Evolutionary conservation across 2,888 invertebrate species (phyloP), one percentile per base, ranked within the genome.

Genomic region (Drosophila parthenogenetica): DNA sequence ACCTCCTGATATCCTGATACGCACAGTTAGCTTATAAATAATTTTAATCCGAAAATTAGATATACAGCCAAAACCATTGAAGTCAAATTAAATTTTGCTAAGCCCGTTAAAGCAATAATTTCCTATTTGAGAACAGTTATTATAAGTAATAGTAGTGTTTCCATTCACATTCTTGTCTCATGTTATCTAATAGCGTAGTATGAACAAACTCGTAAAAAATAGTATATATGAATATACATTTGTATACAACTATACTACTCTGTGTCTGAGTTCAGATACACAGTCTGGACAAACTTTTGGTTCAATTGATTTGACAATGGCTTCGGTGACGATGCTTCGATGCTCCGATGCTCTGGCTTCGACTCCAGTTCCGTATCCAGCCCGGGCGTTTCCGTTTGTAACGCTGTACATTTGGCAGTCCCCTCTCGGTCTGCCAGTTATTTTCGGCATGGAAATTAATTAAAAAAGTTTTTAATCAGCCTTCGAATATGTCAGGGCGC

Each of bases 401-500:
- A 45, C 17, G 43, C 50, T 39, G 37, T 48, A 37, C 49, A 57
- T 77, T 63, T 46, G 25, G 40, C 54, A 59, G n/a, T 29, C 53
- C 50, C 46, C 37, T 13, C 43, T 48, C 10, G 58, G 45, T 58
- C n/a, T 59, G 51, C 25, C 58, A 53, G 70, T 19, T 67, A 66
- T 71, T 72, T 75, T 78, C 61, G 80, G 69, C 65, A 64, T 69
- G 71, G 72, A 81, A 91, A 91, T 90, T 91, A 91, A 90, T 90
- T 91, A 91, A 89, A 91, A 91, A 90, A 90, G 78, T 91, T 91
- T 90, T 72, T 79, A 81, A 85, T 86, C 83, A 82, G 79, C 68
- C 77, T 67, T 81, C 60, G 73, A 76, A 83, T 79, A 76, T 79
- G 87, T 83, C 81, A 87, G 79, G 65, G 50, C n/a, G 46, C 40